A percentile compares a stretch with the other conserved stretches of the same genome.
Conservation (phyloP, 2,113 vertebrate genomes). For the Carassius auratus region DNA sequence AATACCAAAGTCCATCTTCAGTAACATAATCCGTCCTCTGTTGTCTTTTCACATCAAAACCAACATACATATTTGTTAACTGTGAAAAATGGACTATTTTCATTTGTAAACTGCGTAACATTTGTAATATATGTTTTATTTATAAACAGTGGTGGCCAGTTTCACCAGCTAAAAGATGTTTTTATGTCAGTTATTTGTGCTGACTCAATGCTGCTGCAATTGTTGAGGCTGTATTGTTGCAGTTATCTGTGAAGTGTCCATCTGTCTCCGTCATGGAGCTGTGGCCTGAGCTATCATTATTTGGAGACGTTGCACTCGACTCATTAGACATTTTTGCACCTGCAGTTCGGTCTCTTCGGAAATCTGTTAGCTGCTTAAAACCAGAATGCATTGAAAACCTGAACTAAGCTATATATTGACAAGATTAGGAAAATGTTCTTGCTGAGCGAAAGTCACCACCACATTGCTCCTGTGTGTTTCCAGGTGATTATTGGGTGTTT, state of each 20-base stretch:
- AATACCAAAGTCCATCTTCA: no score
- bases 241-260: constrained; percentile 25
- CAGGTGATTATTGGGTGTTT: not conserved
- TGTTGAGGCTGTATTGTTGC: constrained; percentile 11
- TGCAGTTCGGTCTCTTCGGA: constrained; percentile 9
- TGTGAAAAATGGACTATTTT: no score
- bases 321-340: constrained; percentile 16
- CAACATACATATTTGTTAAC: no score
- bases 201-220: constrained; percentile 32
- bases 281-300: constrained; percentile 7
- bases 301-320: not conserved
- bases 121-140: no score
- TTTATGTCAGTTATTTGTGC: not conserved
- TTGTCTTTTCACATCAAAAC: no score
- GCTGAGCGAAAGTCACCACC: not conserved
- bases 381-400: not conserved
- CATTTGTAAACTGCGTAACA: no score
- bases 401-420: not conserved
- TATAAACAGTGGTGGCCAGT: no score
- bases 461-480: not conserved
- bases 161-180: no score
- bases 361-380: not conserved
- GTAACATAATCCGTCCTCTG: no score
- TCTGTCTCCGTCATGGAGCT: constrained; percentile 2
- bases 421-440: not conserved